A percentile compares a stretch with the other conserved stretches of the same genome.
Evolutionary conservation across 30 jellyfish, hydroid and myxozoan genomes (phyloP).

Genomic region (Pelagia noctiluca): DNA sequence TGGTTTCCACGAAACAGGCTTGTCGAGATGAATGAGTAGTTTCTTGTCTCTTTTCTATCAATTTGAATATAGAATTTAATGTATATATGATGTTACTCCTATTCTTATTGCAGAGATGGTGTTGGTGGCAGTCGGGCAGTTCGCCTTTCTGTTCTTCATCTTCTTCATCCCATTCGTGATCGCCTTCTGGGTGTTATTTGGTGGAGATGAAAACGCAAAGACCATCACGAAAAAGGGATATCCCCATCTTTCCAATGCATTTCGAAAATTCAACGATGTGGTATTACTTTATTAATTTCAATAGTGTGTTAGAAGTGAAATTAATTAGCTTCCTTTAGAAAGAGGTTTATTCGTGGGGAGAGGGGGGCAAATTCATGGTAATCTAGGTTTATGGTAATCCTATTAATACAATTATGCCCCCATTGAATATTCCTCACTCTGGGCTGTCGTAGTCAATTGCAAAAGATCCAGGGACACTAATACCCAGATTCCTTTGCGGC

Average conservation of each 20-base stretch:
- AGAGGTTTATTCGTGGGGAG: neutral
- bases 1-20: no score
- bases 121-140: constrained; percentile 39
- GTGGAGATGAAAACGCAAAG: constrained; percentile 59
- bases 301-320: no score
- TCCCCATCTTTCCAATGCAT: constrained; percentile 18
- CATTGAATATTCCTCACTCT: neutral
- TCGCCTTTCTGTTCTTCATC: constrained; percentile 62
- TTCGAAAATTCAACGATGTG: constrained; percentile 46
- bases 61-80: no score
- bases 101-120: constrained; percentile 22
- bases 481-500: no score
- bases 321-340: no score
- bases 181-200: constrained; percentile 69
- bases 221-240: neutral
- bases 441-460: neutral
- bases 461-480: neutral
- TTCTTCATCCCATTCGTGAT: constrained; percentile 48
- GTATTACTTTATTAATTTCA: no score
- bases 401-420: neutral
- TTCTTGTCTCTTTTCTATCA: no score
- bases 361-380: neutral
- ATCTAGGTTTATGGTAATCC: neutral
- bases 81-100: neutral
- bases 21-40: no score